These are phyloP conservation scores for Belgica antarctica DNA, from an alignment of 2,888 invertebrate genomes.

Conservation along the genomic window DNA sequence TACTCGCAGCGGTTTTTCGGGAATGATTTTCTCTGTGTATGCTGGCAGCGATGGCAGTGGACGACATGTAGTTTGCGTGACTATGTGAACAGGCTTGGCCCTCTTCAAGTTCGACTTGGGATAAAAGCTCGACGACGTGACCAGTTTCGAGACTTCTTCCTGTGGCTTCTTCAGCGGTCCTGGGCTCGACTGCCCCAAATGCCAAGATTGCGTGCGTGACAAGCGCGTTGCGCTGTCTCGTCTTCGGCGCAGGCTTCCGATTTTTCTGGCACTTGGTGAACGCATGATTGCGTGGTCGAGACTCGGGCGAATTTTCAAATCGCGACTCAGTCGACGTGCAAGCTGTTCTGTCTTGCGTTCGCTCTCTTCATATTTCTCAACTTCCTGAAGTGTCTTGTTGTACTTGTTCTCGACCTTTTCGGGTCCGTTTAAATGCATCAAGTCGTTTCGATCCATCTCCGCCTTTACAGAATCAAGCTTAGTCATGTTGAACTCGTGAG, in stretches of 20 bases:
- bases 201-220: conserved; percentile 67
- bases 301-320: conserved; percentile 70
- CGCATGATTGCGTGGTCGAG: conserved; percentile 69
- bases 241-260: conserved; percentile 67
- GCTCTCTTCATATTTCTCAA: conserved; percentile 57
- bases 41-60: conserved; percentile 45
- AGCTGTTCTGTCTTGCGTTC: conserved; percentile 62
- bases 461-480: conserved; percentile 45
- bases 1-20: conserved; percentile 33
- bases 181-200: conserved; percentile 48
- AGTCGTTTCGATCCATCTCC: conserved; percentile 31
- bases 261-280: conserved; percentile 79
- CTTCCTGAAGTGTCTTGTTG: conserved; percentile 69
- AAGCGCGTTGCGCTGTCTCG: conserved; percentile 53
- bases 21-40: background rate
- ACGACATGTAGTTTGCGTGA: conserved; percentile 52
- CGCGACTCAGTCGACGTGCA: conserved; percentile 68
- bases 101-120: conserved; percentile 59
- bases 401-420: conserved; percentile 70
- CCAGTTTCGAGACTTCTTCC: conserved; percentile 31
- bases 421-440: conserved; percentile 54
- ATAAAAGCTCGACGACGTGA: conserved; percentile 52
- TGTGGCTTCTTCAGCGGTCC: conserved; percentile 45
- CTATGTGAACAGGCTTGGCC: conserved; percentile 55
- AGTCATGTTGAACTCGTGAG: conserved; percentile 62